Base-by-base conservation (phyloP, 2,113 vertebrate species). In the Leptocoma aspasia region DNA sequence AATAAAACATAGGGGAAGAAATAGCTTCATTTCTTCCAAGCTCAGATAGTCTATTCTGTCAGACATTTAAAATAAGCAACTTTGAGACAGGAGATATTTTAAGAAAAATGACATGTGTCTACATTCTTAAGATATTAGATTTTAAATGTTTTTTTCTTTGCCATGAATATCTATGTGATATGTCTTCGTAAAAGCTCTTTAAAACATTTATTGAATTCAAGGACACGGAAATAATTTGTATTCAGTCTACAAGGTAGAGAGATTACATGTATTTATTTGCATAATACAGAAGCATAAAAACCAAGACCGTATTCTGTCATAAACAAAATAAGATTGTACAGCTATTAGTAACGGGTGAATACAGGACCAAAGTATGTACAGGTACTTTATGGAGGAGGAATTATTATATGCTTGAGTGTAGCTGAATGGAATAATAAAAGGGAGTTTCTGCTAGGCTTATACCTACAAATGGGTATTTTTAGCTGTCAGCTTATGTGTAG, bases 331-430 rank as follows among this genome's bases (percentile, higher is more conserved):
- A 65, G 39, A 54, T 75, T 72, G 57, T 37, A 33, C 50, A 86
- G 60, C 63, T 92, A 70, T 95, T 92, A 96, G 79, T 93, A 92
- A 90, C 0, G 21, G 52, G 26, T 95, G 84, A 94, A 56, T 79
- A 82, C 65, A 79, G 22, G 35, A 91, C 68, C 72, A 93, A 84
- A 92, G 47, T 70, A 75, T 1, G 1, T 49, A 68, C 26, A 89
- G 49, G 21, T 68, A 31, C 21, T 91, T 96, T 79, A 87, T 60
- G 28, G 49, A 89, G 53, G 49, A 82, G 41, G 53, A 81, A 92
- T 92, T 80, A 65, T 52, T 80, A 24, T 26, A 69, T 57, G 47
- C 52, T 84, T 92, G 61, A 94, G 65, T 68, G 41, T 79, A 84
- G 57, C 73, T 89, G 77, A 86, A 79, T 54, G 15, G 72, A 90